Evolutionary conservation across 2,888 invertebrate genomes (phyloP).

Genomic region (Chamaedrilus cognettii): DNA sequence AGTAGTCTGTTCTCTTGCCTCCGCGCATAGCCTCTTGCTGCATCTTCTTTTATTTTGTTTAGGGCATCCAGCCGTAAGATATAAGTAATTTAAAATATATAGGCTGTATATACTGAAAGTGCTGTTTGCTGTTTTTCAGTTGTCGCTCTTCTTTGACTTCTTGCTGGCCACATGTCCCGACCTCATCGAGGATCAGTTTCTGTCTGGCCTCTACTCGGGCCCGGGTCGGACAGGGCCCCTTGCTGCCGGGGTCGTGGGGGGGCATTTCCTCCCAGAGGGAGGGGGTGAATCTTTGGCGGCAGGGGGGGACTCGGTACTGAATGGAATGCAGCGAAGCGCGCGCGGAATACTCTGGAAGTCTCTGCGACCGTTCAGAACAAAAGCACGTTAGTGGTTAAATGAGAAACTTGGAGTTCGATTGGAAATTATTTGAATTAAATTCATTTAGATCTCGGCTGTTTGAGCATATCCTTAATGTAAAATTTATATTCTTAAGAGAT

Average conservation of each 20-base stretch:
- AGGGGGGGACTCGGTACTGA: not conserved
- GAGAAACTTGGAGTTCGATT: too few species aligned
- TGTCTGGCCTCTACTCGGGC: slow-evolving; percentile 20
- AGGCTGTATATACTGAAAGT: too few species aligned
- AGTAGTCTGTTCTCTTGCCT: too few species aligned
- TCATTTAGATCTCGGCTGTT: too few species aligned
- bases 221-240: not conserved
- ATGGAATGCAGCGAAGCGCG: slow-evolving; percentile 43
- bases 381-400: slow-evolving; percentile 50
- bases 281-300: not conserved
- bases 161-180: slow-evolving; percentile 60
- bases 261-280: slow-evolving; percentile 14
- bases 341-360: slow-evolving; percentile 55
- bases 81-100: too few species aligned
- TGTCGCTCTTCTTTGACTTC: slow-evolving; percentile 64
- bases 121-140: slow-evolving; percentile 46
- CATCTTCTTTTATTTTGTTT: too few species aligned
- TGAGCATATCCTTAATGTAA: too few species aligned
- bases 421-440: too few species aligned
- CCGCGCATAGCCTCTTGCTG: too few species aligned
- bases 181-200: slow-evolving; percentile 55
- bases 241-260: not conserved
- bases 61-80: too few species aligned
- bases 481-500: too few species aligned
- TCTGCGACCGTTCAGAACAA: slow-evolving; percentile 49